A percentile compares a stretch with the other conserved stretches of the same genome.
These are phyloP conservation scores for Crypturellus tataupa DNA, from an alignment of 2,797 vertebrate genomes.

Conservation along the genomic window DNA sequence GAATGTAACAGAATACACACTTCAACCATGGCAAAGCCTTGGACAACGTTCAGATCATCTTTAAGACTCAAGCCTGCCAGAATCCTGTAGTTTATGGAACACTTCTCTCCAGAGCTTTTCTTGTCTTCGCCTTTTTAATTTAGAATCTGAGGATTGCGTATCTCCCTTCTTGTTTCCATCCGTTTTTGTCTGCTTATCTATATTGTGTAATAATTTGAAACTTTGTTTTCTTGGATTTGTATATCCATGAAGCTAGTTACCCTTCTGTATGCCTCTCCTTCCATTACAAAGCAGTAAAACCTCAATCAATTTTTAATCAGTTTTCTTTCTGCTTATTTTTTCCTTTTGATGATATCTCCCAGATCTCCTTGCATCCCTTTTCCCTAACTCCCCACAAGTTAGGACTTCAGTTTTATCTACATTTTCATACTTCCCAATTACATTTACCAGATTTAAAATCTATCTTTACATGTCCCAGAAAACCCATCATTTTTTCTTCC, in stretches of 20 bases:
- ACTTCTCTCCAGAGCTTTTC: background rate
- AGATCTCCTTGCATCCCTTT: background rate
- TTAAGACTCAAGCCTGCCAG: background rate
- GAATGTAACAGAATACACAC: background rate
- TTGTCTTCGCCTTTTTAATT: background rate
- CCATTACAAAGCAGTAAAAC: background rate
- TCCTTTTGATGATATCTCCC: background rate
- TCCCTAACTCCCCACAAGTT: background rate
- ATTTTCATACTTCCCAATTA: background rate
- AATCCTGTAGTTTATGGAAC: background rate
- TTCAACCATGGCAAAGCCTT: background rate
- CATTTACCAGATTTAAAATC: slow-evolving; percentile 23
- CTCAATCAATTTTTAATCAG: background rate
- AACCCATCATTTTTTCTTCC: background rate
- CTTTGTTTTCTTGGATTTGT: background rate
- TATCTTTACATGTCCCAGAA: background rate
- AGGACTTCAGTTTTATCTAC: background rate
- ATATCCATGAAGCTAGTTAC: background rate
- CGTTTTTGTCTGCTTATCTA: background rate
- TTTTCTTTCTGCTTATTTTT: background rate
- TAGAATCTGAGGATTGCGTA: background rate
- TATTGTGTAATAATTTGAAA: background rate
- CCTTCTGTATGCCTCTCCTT: background rate
- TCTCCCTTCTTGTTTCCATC: background rate
- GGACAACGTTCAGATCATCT: background rate